These are phyloP conservation scores for Sycophila texana DNA, from an alignment of 2,888 invertebrate species.

Conservation along the genomic window DNA sequence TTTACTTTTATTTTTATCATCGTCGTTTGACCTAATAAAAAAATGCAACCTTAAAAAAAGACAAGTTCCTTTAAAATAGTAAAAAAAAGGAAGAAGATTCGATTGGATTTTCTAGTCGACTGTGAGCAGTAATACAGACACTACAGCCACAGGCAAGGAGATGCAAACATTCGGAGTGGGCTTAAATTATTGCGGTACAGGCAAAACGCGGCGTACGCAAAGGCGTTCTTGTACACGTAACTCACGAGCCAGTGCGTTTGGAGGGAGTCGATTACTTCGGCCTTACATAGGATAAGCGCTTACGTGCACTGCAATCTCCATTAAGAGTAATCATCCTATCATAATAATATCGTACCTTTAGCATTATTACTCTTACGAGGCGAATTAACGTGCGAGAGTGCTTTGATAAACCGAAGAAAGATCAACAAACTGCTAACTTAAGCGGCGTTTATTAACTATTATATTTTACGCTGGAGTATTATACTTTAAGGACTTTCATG, in stretches of 20 bases:
- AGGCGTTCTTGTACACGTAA: conserved; percentile 15
- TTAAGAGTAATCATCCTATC: conserved; percentile 53
- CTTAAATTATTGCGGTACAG: too few relatives aligned
- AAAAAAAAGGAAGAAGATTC: too few relatives aligned
- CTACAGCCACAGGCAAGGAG: too few relatives aligned
- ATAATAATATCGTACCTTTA: conserved; percentile 47
- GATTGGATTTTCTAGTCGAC: too few relatives aligned
- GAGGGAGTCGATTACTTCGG: conserved; percentile 31
- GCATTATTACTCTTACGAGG: conserved; percentile 17
- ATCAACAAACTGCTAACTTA: conserved; percentile 25
- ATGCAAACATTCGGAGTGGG: too few relatives aligned
- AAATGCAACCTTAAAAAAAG: too few relatives aligned
- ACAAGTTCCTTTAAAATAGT: too few relatives aligned
- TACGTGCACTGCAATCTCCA: conserved; percentile 46
- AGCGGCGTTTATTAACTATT: neutral
- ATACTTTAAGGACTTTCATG: too few relatives aligned
- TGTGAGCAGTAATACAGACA: too few relatives aligned
- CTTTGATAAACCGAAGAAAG: conserved; percentile 36
- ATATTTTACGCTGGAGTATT: too few relatives aligned
- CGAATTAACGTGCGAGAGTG: conserved; percentile 46
- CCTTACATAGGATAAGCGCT: conserved; percentile 42
- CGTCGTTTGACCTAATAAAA: too few relatives aligned
- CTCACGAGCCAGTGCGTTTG: conserved; percentile 6
- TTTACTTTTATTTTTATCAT: too few relatives aligned
- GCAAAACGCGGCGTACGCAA: conserved; percentile 5